Evolutionary conservation across 2,797 vertebrate species (phyloP).

Genomic region (Danio aesculapii): DNA sequence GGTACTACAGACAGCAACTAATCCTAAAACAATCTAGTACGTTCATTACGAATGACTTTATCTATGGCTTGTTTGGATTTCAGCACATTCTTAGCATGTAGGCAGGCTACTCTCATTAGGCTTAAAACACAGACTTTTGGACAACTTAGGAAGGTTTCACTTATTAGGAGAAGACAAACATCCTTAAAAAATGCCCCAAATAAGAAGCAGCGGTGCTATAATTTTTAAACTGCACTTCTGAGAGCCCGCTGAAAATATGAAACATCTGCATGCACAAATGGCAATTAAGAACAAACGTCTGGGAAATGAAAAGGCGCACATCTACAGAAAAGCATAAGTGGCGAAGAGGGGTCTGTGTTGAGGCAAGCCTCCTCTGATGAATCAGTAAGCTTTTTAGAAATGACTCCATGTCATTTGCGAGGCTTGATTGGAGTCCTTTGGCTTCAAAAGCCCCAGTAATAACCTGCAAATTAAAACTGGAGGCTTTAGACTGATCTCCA

Average conservation of each 20-base stretch:
- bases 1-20: neutral
- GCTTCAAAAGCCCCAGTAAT: slow-evolving; percentile 64
- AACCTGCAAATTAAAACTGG: slow-evolving; percentile 61
- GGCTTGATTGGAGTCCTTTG: slow-evolving; percentile 61
- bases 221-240: slow-evolving; percentile 37
- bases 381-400: slow-evolving; percentile 53
- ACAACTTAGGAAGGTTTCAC: neutral
- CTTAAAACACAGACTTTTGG: neutral
- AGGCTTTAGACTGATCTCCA: slow-evolving; percentile 31
- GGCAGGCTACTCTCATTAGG: too few relatives aligned
- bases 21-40: neutral
- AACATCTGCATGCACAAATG: slow-evolving; percentile 51
- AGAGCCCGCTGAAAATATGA: neutral
- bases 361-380: slow-evolving; percentile 49
- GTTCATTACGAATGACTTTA: slow-evolving; percentile 5
- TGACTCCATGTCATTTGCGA: slow-evolving; percentile 59
- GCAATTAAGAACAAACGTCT: slow-evolving; percentile 34
- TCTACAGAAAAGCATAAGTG: slow-evolving; percentile 12
- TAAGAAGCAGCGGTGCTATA: neutral
- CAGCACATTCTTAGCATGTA: neutral
- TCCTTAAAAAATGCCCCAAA: neutral
- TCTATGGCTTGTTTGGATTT: neutral
- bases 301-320: neutral
- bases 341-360: neutral
- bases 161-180: neutral